Evolutionary conservation across 2,797 vertebrate species (phyloP).

Genomic region (Cossypha niveicapilla): DNA sequence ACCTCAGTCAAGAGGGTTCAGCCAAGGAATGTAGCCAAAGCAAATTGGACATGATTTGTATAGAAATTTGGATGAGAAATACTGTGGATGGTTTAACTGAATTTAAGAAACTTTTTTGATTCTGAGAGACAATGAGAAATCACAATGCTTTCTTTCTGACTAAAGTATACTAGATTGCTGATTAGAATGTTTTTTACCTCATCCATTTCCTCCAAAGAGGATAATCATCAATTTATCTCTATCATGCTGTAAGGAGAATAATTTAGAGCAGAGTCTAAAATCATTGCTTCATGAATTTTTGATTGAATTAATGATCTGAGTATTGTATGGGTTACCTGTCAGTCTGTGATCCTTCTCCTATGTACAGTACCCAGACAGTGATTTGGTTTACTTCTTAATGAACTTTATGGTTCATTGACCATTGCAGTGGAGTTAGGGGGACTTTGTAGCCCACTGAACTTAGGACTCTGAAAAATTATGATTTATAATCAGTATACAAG

Average conservation of each 20-base stretch:
- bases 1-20: no score
- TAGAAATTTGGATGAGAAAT: no score
- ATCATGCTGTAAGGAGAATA: neutral
- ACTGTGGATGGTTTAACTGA: no score
- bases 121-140: neutral
- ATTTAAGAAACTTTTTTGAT: neutral
- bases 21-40: no score
- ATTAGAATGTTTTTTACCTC: neutral
- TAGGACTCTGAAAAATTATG: neutral
- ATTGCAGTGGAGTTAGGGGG: neutral
- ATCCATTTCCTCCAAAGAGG: neutral
- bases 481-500: neutral
- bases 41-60: no score
- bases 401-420: neutral
- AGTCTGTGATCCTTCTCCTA: neutral
- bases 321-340: neutral
- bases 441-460: neutral
- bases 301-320: neutral
- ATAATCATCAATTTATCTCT: neutral
- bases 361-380: neutral
- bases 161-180: neutral
- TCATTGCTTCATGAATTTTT: neutral
- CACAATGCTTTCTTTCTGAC: neutral
- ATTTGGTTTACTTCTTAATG: neutral
- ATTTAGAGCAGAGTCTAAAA: neutral